Evolutionary conservation across 2,888 invertebrate species (phyloP), one percentile per base, ranked within the genome.

Genomic region (Axea sp.): DNA sequence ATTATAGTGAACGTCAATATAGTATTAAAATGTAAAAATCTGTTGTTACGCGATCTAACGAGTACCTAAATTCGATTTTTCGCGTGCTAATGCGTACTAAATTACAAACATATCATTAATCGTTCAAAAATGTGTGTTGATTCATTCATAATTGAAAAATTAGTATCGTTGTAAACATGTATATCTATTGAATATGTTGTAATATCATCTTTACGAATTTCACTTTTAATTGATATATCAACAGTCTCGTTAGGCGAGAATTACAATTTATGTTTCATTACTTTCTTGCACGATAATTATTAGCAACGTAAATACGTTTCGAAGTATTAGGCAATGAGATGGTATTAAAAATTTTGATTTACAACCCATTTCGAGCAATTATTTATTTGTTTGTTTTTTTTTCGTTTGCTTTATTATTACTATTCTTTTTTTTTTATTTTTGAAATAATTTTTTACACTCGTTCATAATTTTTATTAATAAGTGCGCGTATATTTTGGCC

Each of bases 401-500:
- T 33, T 19, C 1, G n/a, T n/a, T n/a, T n/a, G n/a, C n/a, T n/a
- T 30, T 9, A 8, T 15, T 30, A 24, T 47, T 59, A 22, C 35
- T 31, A 14, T 22, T 19, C 24, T 35, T 37, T 14, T 47, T 55
- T 33, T 5, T 3, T 35, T 14, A 4, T 30, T n/a, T 22, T 28
- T 11, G 24, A 11, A 8, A 17, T 37, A 11, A 37, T n/a, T 33
- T 41, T 53, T 69, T 51, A 35, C 24, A 60, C 49, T 51, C 22
- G 39, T 39, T 43, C 12, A 31, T 68, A 41, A 22, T 33, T 57
- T 39, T 55, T 31, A 28, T 11, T 12, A 31, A 39, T 47, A 55
- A 8, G 45, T 69, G 53, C 53, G 47, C 12, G 55, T 69, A 71
- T 55, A 71, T 53, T 60, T 69, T 71, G 73, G 73, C 67, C 67